A percentile compares a stretch with the other conserved stretches of the same genome.
phyloP scores from a whole-genome alignment of 1,140 invertebrate genomes.

The Hycleus phaleratus region DNA sequence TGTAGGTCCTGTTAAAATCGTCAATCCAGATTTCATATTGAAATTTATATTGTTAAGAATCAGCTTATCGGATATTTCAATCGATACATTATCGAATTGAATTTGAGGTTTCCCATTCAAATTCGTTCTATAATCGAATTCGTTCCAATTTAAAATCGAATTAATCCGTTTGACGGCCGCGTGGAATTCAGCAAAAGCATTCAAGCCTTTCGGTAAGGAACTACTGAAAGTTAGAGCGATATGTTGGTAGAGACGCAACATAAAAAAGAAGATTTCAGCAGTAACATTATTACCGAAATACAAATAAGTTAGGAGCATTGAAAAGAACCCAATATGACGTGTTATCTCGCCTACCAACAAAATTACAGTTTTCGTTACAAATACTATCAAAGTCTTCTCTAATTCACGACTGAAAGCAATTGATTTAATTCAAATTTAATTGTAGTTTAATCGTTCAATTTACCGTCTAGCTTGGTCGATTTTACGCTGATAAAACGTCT shows the following conservation, averaged over 20 bases:
- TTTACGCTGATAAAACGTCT: no score
- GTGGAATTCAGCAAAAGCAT: constrained; percentile 2
- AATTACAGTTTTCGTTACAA: no score
- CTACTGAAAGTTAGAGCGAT: constrained; percentile 12
- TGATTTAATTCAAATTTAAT: not conserved
- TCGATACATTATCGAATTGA: not conserved
- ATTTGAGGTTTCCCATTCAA: not conserved
- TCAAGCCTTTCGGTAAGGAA: not conserved
- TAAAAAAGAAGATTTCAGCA: no score
- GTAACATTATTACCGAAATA: no score
- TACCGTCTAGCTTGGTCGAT: not conserved
- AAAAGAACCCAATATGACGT: no score
- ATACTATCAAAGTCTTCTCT: constrained; percentile 9
- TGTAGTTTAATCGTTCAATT: constrained; percentile 5
- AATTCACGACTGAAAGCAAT: constrained; percentile 11
- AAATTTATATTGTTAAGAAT: constrained; percentile 55
- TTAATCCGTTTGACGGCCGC: constrained; percentile 11
- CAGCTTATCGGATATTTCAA: constrained; percentile 25
- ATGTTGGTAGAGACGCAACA: no score
- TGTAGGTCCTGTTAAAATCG: constrained; percentile 71
- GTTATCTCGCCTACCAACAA: no score
- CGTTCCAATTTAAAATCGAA: not conserved
- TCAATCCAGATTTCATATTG: constrained; percentile 53
- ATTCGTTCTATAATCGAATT: not conserved
- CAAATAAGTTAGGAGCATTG: no score